Evolutionary conservation across 2,888 invertebrate genomes (phyloP).

Genomic region (Luperina testacea): DNA sequence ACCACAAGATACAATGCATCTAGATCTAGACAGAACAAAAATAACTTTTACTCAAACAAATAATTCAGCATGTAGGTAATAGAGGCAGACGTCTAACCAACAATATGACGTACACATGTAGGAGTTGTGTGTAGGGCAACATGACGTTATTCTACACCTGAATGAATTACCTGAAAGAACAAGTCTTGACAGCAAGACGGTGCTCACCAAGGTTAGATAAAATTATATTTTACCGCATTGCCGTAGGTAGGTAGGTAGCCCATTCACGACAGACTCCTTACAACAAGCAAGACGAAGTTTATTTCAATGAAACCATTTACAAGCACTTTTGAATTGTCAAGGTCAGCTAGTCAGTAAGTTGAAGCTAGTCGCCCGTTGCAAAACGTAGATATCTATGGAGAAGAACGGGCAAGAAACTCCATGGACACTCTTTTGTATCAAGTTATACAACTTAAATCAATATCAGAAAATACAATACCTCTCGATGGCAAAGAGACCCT

Average conservation of each 20-base stretch:
- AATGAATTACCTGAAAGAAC: constrained; percentile 22
- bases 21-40: not conserved
- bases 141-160: constrained; percentile 32
- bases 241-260: not conserved
- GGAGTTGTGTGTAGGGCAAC: constrained; percentile 1
- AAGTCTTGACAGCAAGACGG: constrained; percentile 13
- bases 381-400: not conserved
- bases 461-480: not conserved
- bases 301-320: not conserved
- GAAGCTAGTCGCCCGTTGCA: not conserved
- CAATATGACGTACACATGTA: not conserved
- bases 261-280: not conserved
- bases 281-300: not conserved
- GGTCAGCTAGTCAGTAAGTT: not conserved
- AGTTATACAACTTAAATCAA: not conserved
- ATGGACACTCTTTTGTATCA: not conserved
- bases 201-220: not conserved
- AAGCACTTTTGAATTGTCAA: not conserved
- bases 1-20: not conserved
- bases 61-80: not conserved
- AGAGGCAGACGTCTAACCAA: not conserved
- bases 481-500: not conserved
- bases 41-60: not conserved
- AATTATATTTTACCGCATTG: not conserved
- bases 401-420: not conserved